These are phyloP conservation scores for Cossypha niveicapilla DNA, from an alignment of 2,797 vertebrate genomes.

Conservation along the genomic window DNA sequence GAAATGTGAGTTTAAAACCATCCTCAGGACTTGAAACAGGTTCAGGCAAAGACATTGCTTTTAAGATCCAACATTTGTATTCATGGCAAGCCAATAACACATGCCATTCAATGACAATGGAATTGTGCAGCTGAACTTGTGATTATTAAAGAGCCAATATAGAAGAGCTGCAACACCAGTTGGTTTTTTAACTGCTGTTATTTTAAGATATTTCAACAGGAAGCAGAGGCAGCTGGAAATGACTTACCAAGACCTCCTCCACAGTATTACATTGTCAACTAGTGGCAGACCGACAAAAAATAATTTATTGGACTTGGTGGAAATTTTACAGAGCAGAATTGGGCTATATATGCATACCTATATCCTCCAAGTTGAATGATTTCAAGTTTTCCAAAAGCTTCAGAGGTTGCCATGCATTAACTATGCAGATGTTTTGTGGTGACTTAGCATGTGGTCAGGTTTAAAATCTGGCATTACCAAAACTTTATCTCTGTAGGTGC, in stretches of 20 bases:
- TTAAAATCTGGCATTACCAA: not conserved
- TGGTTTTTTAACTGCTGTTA: not conserved
- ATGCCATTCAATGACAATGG: not conserved
- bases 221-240: not conserved
- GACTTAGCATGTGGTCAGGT: not conserved
- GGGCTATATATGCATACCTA: not conserved
- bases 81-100: not conserved
- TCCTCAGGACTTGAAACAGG: not conserved
- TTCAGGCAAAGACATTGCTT: not conserved
- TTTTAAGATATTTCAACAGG: not conserved
- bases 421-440: not conserved
- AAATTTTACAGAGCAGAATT: not conserved
- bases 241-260: not conserved
- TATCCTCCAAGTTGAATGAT: not conserved
- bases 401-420: accelerated
- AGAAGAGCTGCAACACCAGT: not conserved
- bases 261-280: not conserved
- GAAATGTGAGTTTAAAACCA: conserved; percentile 13
- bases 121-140: not conserved
- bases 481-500: not conserved
- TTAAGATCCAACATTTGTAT: not conserved
- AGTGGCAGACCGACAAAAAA: not conserved
- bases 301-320: not conserved
- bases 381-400: not conserved
- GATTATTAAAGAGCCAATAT: not conserved